phyloP scores from a whole-genome alignment of 2,113 vertebrate species.

The Hippopotamus amphibius region DNA sequence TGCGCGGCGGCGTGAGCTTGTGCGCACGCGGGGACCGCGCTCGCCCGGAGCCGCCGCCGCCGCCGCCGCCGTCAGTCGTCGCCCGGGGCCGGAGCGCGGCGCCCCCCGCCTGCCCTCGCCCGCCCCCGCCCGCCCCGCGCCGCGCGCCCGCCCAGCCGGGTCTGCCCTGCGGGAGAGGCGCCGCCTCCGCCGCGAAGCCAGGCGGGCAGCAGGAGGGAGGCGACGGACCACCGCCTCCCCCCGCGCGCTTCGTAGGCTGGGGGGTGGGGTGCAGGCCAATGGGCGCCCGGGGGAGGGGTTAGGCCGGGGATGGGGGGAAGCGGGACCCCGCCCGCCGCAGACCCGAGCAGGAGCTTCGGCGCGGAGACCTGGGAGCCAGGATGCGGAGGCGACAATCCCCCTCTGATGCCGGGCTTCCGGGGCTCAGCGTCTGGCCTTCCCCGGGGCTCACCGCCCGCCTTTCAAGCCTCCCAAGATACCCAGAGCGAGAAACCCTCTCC shows the following conservation, averaged over 20 bases:
- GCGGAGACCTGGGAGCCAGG: background rate
- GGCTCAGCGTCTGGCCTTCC: background rate
- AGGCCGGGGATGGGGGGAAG: background rate
- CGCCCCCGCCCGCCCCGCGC: background rate
- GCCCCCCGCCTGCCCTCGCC: background rate
- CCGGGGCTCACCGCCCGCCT: background rate
- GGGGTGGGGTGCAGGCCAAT: constrained; percentile 67
- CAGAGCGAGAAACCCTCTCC: background rate
- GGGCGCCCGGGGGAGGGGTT: constrained; percentile 72
- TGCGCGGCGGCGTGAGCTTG: constrained; percentile 58
- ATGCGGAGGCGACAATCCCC: background rate
- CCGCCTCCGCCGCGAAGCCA: constrained; percentile 61
- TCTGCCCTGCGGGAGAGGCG: constrained; percentile 24
- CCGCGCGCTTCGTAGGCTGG: background rate
- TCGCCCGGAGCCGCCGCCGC: background rate
- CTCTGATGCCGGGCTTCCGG: background rate
- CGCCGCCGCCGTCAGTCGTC: constrained; percentile 21
- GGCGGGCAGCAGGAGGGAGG: background rate
- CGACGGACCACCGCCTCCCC: constrained; percentile 51
- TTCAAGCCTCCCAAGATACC: background rate
- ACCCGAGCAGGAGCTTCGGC: background rate
- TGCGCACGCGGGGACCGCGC: constrained; percentile 66
- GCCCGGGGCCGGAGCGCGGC: background rate
- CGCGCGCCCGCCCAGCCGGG: background rate
- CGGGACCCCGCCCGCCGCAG: background rate